These are phyloP conservation scores for Thinocorus orbignyianus DNA, from an alignment of 2,113 vertebrate genomes.

Conservation along the genomic window DNA sequence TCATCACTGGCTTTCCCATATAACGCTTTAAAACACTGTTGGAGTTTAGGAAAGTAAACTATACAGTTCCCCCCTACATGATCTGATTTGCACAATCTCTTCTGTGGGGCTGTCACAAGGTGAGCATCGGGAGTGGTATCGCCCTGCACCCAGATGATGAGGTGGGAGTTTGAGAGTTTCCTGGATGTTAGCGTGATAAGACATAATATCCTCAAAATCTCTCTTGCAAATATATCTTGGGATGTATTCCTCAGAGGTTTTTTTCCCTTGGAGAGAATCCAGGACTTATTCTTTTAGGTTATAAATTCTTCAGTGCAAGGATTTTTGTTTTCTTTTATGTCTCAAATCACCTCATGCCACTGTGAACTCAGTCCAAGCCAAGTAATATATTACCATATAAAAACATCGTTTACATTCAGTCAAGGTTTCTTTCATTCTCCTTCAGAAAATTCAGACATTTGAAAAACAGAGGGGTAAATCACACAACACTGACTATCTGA, in stretches of 20 bases:
- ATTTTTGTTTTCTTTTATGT: conserved; percentile 30
- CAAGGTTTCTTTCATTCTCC: background rate
- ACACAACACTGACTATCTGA: background rate
- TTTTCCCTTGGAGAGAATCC: background rate
- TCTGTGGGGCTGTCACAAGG: background rate
- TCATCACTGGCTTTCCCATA: background rate
- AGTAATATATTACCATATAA: conserved; percentile 34
- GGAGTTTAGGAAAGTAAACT: background rate
- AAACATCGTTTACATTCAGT: conserved; percentile 33
- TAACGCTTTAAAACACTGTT: too few species aligned
- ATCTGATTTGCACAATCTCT: background rate
- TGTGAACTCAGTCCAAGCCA: background rate
- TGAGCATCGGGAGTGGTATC: background rate
- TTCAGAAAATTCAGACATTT: background rate
- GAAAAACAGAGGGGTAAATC: background rate
- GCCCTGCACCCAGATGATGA: rapidly evolving
- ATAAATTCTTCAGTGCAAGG: conserved; percentile 10
- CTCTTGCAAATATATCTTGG: background rate
- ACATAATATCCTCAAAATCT: background rate
- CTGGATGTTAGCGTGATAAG: background rate
- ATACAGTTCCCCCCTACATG: rapidly evolving
- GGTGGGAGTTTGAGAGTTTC: background rate
- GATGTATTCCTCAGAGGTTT: background rate
- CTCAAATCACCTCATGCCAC: background rate
- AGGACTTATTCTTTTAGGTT: background rate